Evolutionary conservation across 2,113 vertebrate genomes (phyloP), one percentile per base, ranked within the genome.

Genomic region (Anarhynchus alexandrinus): DNA sequence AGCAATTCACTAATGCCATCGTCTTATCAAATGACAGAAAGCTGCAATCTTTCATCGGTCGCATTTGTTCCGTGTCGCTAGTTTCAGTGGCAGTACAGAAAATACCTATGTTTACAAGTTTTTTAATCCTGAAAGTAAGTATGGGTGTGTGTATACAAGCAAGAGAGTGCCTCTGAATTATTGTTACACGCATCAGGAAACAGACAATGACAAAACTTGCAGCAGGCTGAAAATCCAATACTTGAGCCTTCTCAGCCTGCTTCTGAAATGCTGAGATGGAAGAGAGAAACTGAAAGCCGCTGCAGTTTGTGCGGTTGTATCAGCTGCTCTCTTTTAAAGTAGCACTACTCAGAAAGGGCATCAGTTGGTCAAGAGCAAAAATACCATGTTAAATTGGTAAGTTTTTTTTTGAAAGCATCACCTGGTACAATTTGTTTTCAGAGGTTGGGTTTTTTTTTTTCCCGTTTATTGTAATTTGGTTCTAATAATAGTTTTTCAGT

Each of bases 21-120:
- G 1, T 95, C 98, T 42, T 98, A 97, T 70, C 98, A 97, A 74
- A 73, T 96, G 91, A 95, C 96, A 6, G 98, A 98, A 78, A 98
- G 94, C 71, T 98, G 97, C 86, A 98, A 97, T 59, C 97, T 98
- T 27, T 98, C 98, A 1, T 97, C 98, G 5, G 98, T 97, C 1
- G 97, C 98, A 5, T 98, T 98, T 94, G 98, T 98, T 88, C 97
- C 98, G 8, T 98, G 98, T 97, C 98, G 36, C 88, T 98, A 97
- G 96, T 54, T 91, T 81, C 81, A 86, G 51, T 43, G 29, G 66
- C 36, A 61, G 52, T 59, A 42, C 61, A 58, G 58, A 70, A 92
- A 69, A 69, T 80, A 93, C 2, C 45, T 73, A 51, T 52, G 78
- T 91, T 96, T 96, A 94, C 92, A 96, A 65, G 69, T 57, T 23